These are phyloP conservation scores for Aphelenchoides fujianensis DNA, from an alignment of 1,140 invertebrate species.

Conservation along the genomic window DNA sequence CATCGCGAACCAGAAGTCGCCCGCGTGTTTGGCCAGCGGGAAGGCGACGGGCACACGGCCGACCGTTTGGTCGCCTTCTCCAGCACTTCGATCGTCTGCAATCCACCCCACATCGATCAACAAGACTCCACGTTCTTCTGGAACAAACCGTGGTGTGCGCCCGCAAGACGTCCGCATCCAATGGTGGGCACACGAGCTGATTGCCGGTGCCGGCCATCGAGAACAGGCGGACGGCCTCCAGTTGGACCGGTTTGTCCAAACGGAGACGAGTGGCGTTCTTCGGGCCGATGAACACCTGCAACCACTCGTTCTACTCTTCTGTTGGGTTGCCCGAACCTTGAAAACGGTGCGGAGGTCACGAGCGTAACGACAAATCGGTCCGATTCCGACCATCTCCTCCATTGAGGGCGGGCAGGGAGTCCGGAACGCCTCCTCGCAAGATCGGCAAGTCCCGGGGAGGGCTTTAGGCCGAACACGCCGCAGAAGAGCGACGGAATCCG, in stretches of 20 bases:
- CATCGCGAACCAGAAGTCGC: slow-evolving; percentile 20
- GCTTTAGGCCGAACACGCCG: slow-evolving; percentile 89
- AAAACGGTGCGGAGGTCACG: slow-evolving; percentile 67
- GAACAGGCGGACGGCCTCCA: slow-evolving; percentile 8
- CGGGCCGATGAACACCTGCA: slow-evolving; percentile 37
- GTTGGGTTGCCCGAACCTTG: slow-evolving; percentile 37
- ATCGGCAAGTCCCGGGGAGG: slow-evolving; percentile 68
- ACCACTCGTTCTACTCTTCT: no score
- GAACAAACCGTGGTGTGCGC: not conserved
- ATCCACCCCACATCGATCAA: not conserved
- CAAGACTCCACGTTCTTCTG: slow-evolving; percentile 11
- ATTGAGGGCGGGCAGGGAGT: slow-evolving; percentile 21
- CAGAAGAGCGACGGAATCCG: slow-evolving; percentile 90
- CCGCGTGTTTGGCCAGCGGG: slow-evolving; percentile 38
- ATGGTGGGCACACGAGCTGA: not conserved
- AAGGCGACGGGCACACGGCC: slow-evolving; percentile 36
- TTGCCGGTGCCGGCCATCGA: slow-evolving; percentile 10
- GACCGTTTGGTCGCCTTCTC: slow-evolving; percentile 45
- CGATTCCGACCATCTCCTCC: slow-evolving; percentile 66
- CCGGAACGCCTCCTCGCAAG: slow-evolving; percentile 38
- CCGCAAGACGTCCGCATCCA: slow-evolving; percentile 3
- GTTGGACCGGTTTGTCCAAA: slow-evolving; percentile 37
- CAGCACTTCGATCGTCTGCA: slow-evolving; percentile 49
- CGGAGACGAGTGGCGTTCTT: slow-evolving; percentile 38
- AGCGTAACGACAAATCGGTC: slow-evolving; percentile 84